Evolutionary conservation across 2,888 invertebrate genomes (phyloP), one percentile per base, ranked within the genome.

Genomic region (Panopea generosa): DNA sequence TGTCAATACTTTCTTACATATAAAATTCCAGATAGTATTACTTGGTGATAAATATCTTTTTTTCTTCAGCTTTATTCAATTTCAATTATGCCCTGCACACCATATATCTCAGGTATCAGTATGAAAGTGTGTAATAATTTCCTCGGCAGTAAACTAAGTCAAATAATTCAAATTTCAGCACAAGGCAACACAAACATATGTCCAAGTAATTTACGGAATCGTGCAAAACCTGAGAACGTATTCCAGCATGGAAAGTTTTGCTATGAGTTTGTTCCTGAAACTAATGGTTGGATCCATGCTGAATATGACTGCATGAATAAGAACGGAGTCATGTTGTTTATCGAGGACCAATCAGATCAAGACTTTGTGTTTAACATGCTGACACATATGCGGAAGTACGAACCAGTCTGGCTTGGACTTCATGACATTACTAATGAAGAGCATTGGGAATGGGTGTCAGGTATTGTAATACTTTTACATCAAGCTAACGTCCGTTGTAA

Each of bases 361-460:
- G 59, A 55, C 18, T 69, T 65, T 47, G 47, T 77, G 0, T 26
- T 47, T 9, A 33, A 29, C 0, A 52, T 69, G 33, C 22, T 72
- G 29, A 26, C 6, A 16, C n/a, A 55, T 16, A 14, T 52, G 2
- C 60, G 43, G 16, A 26, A 33, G 18, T 60, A 55, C 22, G n/a
- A 6, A 2, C 62, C 61, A 20, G 53, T 71, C 1, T 76, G 76
- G 76, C 52, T 76, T 3, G 76, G 76, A 3, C 40, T 67, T 1
- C 40, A 61, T 26, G 76, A 76, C 50, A 24, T 24, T 18, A 53
- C 45, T 0, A 67, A 66, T 7, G 76, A 76, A 26, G 76, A 71
- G 45, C 38, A 50, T 0, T 76, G 76, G 76, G 33, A 71, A 45
- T 76, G 70, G 71, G 57, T 71, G 2, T 66, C 70, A 53, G 71